A percentile compares a stretch with the other conserved stretches of the same genome.
phyloP scores from a whole-genome alignment of 2,888 invertebrate genomes.

The Drosophila formosana region DNA sequence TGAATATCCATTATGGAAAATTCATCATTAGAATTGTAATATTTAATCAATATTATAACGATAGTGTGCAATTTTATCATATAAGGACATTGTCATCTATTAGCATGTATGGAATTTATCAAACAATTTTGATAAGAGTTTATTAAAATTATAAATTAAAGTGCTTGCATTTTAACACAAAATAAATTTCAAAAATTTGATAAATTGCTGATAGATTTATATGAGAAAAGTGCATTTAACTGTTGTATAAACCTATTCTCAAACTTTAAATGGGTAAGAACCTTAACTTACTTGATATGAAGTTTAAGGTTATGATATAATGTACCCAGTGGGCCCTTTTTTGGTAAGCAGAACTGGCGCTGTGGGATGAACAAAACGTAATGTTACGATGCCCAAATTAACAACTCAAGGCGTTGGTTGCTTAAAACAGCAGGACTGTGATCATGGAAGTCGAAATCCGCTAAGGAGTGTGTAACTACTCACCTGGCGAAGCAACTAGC shows the following conservation, averaged over 20 bases:
- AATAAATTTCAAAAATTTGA: conserved; percentile 58
- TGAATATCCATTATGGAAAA: conserved; percentile 86
- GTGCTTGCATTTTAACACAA: conserved; percentile 49
- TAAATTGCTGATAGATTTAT: conserved; percentile 58
- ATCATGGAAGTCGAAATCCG: conserved; percentile 91
- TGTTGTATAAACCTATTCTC: conserved; percentile 86
- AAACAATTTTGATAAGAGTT: conserved; percentile 43
- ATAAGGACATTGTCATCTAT: conserved; percentile 87
- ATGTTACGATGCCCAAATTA: conserved; percentile 84
- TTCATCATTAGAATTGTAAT: conserved; percentile 80
- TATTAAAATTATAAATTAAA: conserved; percentile 58
- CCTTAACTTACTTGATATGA: conserved; percentile 87
- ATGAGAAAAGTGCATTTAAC: conserved; percentile 85
- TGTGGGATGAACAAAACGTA: conserved; percentile 89
- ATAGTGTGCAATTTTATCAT: conserved; percentile 84
- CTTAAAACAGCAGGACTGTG: conserved; percentile 90
- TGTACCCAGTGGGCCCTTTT: conserved; percentile 86
- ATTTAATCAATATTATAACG: conserved; percentile 68
- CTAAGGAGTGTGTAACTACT: conserved; percentile 87
- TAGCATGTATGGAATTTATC: conserved; percentile 78
- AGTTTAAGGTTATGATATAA: conserved; percentile 86
- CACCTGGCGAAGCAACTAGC: conserved; percentile 89
- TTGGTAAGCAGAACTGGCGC: conserved; percentile 90
- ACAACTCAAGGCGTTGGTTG: conserved; percentile 89
- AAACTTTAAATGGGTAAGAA: conserved; percentile 92